Conservation (phyloP, 2,113 vertebrate genomes). For the Lathamus discolor region DNA sequence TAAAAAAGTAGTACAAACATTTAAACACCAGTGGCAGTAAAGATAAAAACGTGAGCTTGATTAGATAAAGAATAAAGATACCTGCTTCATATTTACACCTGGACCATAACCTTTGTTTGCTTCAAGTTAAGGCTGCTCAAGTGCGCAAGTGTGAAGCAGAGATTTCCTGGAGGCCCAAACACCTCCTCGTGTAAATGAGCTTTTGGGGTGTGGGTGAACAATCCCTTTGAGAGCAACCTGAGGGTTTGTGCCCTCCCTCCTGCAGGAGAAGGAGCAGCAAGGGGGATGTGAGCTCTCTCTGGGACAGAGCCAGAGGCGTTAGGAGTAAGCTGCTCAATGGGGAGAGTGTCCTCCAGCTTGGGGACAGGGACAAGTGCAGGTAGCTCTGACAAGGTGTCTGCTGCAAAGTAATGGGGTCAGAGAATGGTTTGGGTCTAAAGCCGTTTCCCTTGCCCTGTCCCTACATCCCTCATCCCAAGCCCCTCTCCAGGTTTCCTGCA, state of each 20-base stretch:
- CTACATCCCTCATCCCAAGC: not conserved
- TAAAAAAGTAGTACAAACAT: constrained; percentile 57
- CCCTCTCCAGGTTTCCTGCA: not conserved
- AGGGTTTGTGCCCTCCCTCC: not conserved
- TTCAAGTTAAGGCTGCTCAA: not conserved
- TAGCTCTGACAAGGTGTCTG: accelerated
- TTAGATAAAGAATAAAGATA: constrained; percentile 56
- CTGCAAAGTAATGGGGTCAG: accelerated
- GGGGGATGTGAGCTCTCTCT: not conserved
- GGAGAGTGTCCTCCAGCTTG: not conserved
- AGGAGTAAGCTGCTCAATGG: not conserved
- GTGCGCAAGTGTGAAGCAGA: not conserved
- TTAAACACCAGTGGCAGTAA: constrained; percentile 62
- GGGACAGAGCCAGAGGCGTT: not conserved
- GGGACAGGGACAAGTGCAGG: not conserved
- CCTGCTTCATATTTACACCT: not conserved
- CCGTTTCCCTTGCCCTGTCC: not conserved
- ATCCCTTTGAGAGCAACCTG: not conserved
- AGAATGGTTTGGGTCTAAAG: not conserved
- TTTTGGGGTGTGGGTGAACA: not conserved
- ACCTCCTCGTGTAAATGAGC: not conserved
- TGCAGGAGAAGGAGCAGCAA: not conserved
- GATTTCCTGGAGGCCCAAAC: constrained; percentile 51
- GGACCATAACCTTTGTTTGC: constrained; percentile 55
- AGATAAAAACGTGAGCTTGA: constrained; percentile 58